Base-by-base conservation (phyloP, 2,113 vertebrate genomes). In the Leucopsar rothschildi region DNA sequence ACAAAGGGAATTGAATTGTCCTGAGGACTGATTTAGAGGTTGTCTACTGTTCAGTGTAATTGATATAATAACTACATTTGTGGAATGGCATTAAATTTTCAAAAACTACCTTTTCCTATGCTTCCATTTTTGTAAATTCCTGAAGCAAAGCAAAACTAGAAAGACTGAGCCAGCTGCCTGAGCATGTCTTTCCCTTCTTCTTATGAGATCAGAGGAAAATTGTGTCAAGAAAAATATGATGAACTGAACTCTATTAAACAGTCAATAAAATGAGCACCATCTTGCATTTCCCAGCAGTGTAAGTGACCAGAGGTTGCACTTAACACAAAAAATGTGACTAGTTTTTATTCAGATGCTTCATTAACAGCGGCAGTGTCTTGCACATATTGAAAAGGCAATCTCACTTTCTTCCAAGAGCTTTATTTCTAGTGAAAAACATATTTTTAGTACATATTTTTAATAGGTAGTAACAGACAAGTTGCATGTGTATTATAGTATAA, bases 61-160 rank as follows among this genome's bases (percentile, higher is more conserved):
- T 95, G 86, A 95, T 92, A 91, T 85, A 96, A 96, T 88, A 96
- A 96, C 86, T 92, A 44, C 40, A 86, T 96, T 95, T 93, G 16
- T 88, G 45, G 14, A 6, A 83, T 84, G 77, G 25, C 40, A 92
- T 94, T 91, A 72, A 55, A 89, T 56, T 94, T 76, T 86, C 47
- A 66, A 78, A 90, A 83, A 3, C 13, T 40, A 33, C 10, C 11
- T 49, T 82, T 63, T 68, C 18, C 17, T 42, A 4, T 18, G 4
- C 75, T 77, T 31, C 13, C 5, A 72, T 79, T 88, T 84, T 88
- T 59, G 75, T 56, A 55, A 35, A 78, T 80, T 83, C 42, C 15
- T 44, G 49, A 87, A 76, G 24, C 17, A 80, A 78, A 77, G 4
- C 3, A 77, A 71, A 92, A 25, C 5, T 50, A 40, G 28, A 69